These are phyloP conservation scores for Saxicola maurus DNA, from an alignment of 2,797 vertebrate genomes.

Conservation along the genomic window DNA sequence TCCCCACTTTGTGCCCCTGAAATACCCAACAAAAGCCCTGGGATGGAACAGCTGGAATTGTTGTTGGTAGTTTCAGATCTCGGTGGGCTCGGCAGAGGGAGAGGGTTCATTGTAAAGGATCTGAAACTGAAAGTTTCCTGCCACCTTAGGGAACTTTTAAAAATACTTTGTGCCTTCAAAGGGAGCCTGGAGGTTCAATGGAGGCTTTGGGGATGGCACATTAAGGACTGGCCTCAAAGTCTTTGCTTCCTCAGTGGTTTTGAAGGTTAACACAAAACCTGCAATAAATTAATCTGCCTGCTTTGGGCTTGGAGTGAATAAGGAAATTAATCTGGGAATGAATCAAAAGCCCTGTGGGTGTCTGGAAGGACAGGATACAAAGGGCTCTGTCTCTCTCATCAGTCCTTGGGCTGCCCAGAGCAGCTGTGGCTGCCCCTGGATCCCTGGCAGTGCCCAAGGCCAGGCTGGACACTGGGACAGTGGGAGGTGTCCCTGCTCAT, in stretches of 20 bases:
- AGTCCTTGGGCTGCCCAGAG: neutral
- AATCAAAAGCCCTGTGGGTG: neutral
- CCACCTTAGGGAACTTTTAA: slow-evolving; percentile 11
- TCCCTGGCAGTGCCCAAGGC: neutral
- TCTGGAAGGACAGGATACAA: neutral
- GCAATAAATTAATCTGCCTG: neutral
- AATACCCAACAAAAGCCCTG: slow-evolving; percentile 28
- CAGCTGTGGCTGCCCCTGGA: neutral
- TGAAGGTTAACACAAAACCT: neutral
- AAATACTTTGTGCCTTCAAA: slow-evolving; percentile 15
- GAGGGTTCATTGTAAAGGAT: neutral
- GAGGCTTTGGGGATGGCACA: neutral
- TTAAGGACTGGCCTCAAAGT: neutral
- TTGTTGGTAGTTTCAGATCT: slow-evolving; percentile 15
- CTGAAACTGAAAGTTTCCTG: neutral
- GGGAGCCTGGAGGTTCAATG: neutral
- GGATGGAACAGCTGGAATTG: slow-evolving; percentile 1
- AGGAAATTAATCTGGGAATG: neutral
- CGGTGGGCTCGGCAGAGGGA: neutral
- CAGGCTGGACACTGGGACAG: neutral
- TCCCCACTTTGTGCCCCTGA: neutral
- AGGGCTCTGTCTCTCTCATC: neutral
- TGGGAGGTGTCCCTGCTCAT: neutral
- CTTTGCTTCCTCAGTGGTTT: neutral
- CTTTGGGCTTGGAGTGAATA: neutral